A percentile compares a stretch with the other conserved stretches of the same genome.
phyloP scores from a whole-genome alignment of 2,888 invertebrate species.

The Netelia fuscicornis region DNA sequence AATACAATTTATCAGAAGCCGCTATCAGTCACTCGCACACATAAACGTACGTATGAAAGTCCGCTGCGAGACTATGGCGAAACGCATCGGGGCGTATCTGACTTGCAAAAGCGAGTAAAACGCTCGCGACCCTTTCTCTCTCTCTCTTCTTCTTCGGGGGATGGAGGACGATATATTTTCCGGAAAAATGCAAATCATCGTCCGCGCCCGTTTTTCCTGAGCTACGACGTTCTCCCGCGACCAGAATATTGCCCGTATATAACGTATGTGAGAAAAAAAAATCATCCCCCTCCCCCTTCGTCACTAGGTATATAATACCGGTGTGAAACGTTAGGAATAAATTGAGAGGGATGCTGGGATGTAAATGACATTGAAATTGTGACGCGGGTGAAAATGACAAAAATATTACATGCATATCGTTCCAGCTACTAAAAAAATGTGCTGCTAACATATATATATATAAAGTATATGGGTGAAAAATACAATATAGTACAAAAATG shows the following conservation, averaged over 20 bases:
- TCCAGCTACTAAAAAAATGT: neutral
- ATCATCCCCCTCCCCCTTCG: no score
- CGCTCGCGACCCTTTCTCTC: slow-evolving; percentile 42
- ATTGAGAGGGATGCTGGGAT: slow-evolving; percentile 79
- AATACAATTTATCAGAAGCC: slow-evolving; percentile 72
- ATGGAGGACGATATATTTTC: slow-evolving; percentile 64
- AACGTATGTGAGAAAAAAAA: neutral
- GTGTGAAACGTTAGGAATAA: slow-evolving; percentile 76
- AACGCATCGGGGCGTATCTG: slow-evolving; percentile 67
- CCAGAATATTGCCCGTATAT: slow-evolving; percentile 30
- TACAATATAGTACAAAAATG: slow-evolving; percentile 5
- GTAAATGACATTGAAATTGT: slow-evolving; percentile 83
- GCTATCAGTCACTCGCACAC: slow-evolving; percentile 45
- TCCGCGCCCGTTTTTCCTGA: slow-evolving; percentile 47
- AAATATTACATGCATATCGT: slow-evolving; percentile 73
- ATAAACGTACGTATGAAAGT: slow-evolving; percentile 23
- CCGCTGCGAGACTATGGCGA: slow-evolving; percentile 37
- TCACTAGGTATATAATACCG: neutral
- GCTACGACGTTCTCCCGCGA: slow-evolving; percentile 33
- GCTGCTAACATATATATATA: slow-evolving; percentile 64
- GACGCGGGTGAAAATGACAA: slow-evolving; percentile 79
- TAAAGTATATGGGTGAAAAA: slow-evolving; percentile 31
- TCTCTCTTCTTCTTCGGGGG: slow-evolving; percentile 57
- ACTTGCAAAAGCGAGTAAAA: slow-evolving; percentile 73
- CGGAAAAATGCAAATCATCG: slow-evolving; percentile 81